Percentiles rank a stretch among this genome's conserved stretches.
phyloP scores from a whole-genome alignment of 2,888 invertebrate genomes.

The Folsomia manolachei region DNA sequence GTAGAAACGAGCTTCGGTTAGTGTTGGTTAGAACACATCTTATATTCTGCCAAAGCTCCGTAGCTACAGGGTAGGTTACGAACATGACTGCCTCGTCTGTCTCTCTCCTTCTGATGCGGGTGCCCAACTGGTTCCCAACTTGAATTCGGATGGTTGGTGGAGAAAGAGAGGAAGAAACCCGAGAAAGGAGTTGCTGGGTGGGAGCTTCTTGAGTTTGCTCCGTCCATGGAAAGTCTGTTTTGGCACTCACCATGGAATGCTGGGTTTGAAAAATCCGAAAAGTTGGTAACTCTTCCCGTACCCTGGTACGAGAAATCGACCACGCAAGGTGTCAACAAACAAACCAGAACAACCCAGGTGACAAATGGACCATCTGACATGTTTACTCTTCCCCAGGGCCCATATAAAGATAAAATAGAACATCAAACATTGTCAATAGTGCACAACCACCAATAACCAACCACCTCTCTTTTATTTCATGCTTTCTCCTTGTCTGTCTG shows the following conservation, averaged over 20 bases:
- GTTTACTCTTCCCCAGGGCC: conserved; percentile 9
- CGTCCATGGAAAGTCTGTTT: not conserved
- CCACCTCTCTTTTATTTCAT: no score
- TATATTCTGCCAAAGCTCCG: conserved; percentile 92
- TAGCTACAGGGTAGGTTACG: conserved; percentile 99
- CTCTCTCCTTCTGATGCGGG: conserved; percentile 14
- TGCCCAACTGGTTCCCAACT: not conserved
- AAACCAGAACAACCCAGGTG: conserved; percentile 23
- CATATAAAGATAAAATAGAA: not conserved
- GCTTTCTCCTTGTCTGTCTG: no score
- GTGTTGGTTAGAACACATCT: conserved; percentile 53
- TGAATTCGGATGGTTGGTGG: not conserved
- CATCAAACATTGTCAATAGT: not conserved
- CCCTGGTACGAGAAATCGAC: conserved; percentile 51
- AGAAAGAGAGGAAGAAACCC: not conserved
- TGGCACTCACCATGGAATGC: not conserved
- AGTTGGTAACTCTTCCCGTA: conserved; percentile 25
- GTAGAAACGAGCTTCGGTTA: conserved; percentile 99
- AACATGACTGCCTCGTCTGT: conserved; percentile 64
- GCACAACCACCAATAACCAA: no score
- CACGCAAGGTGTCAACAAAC: conserved; percentile 48
- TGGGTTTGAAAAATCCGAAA: no score
- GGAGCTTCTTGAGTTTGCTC: not conserved
- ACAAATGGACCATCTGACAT: conserved; percentile 13
- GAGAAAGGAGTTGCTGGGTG: not conserved